These are phyloP conservation scores for Echiichthys vipera DNA, from an alignment of 2,797 vertebrate species.

Conservation along the genomic window DNA sequence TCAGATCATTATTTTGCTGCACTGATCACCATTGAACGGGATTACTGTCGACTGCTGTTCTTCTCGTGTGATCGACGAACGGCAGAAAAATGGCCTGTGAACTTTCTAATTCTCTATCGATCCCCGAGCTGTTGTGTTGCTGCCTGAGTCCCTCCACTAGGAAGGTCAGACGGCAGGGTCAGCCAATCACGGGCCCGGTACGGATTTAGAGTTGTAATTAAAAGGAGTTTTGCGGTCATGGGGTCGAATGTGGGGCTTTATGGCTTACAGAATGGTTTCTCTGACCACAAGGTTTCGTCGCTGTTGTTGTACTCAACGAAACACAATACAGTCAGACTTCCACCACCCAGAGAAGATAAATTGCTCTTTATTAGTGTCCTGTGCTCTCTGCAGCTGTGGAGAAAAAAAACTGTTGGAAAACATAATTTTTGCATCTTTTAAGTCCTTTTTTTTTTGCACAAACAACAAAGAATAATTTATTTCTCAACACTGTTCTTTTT, in stretches of 20 bases:
- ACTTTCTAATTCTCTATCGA: conserved; percentile 73
- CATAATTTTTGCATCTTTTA: background rate
- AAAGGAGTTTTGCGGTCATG: conserved; percentile 62
- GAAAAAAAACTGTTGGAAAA: background rate
- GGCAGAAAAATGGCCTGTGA: conserved; percentile 57
- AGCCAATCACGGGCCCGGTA: conserved; percentile 40
- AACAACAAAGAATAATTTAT: background rate
- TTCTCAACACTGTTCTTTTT: background rate
- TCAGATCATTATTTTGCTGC: conserved; percentile 52
- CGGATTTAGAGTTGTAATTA: conserved; percentile 74
- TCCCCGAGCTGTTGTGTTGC: conserved; percentile 47
- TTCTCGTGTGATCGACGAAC: conserved; percentile 50
- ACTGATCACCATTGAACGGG: conserved; percentile 60
- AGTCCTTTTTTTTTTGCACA: background rate
- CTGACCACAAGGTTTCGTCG: conserved; percentile 19
- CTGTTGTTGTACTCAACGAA: conserved; percentile 35
- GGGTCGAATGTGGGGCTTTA: conserved; percentile 42
- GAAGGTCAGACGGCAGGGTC: conserved; percentile 70
- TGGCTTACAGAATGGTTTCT: conserved; percentile 39
- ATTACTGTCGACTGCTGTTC: conserved; percentile 48
- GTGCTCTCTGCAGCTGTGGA: conserved; percentile 6
- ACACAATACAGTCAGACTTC: conserved; percentile 42
- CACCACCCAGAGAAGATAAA: conserved; percentile 36
- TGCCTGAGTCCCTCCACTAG: conserved; percentile 22
- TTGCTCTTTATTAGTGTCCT: conserved; percentile 46